Evolutionary conservation across 2,113 vertebrate genomes (phyloP).

Genomic region (Dasyornis broadbenti): DNA sequence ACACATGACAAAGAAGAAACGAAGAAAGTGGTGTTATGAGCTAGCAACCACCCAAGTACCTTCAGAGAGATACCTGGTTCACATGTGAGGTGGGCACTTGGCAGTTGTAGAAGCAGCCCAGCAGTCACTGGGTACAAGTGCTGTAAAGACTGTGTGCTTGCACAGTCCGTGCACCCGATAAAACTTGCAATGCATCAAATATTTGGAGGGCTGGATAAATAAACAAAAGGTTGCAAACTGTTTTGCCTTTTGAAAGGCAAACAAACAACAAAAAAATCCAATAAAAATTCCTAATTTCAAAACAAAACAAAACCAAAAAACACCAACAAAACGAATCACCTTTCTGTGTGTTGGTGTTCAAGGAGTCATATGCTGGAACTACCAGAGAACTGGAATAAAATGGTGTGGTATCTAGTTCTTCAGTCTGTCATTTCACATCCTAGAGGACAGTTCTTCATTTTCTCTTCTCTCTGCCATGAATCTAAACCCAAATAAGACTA

Average conservation of each 20-base stretch:
- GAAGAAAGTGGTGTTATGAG: background rate
- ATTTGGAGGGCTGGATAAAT: background rate
- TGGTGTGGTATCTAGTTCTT: background rate
- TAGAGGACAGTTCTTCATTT: background rate
- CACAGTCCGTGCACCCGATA: background rate
- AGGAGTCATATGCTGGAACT: background rate
- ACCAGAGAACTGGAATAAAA: background rate
- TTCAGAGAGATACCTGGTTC: background rate
- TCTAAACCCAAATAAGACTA: background rate
- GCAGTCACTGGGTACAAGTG: background rate
- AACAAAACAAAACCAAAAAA: background rate
- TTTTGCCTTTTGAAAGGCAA: background rate
- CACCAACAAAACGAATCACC: background rate
- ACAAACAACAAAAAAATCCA: background rate
- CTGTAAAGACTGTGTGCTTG: background rate
- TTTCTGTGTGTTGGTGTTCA: background rate
- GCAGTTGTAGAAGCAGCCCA: background rate
- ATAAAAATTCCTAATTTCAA: background rate
- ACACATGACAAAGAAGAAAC: background rate
- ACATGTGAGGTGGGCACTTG: background rate
- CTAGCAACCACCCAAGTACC: background rate
- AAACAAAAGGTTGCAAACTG: background rate
- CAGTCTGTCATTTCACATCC: background rate
- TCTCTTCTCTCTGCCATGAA: background rate
- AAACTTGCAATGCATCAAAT: background rate